Evolutionary conservation across 2,888 invertebrate species (phyloP).

Genomic region (Deroplatys truncata): DNA sequence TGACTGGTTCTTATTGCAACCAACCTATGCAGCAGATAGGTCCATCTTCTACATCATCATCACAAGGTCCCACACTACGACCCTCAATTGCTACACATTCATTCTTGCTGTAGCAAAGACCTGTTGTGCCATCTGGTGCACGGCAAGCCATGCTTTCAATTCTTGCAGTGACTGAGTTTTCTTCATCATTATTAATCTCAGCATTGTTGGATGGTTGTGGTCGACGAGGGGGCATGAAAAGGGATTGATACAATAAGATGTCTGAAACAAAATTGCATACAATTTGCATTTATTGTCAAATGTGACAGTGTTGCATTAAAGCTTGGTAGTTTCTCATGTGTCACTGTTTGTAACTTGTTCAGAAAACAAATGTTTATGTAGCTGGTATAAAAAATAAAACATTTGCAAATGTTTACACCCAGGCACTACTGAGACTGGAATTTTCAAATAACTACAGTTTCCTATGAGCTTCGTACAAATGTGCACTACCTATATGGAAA

Average conservation of each 20-base stretch:
- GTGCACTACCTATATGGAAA: too few relatives aligned
- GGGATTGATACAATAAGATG: slow-evolving; percentile 1
- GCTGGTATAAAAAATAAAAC: too few relatives aligned
- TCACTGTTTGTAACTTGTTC: too few relatives aligned
- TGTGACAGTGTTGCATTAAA: too few relatives aligned
- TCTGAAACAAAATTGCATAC: background rate
- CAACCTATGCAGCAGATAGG: slow-evolving; percentile 22
- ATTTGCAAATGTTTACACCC: too few relatives aligned
- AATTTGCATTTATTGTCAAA: too few relatives aligned
- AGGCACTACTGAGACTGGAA: too few relatives aligned
- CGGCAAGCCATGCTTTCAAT: slow-evolving; percentile 13
- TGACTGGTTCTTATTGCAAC: background rate
- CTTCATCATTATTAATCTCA: background rate
- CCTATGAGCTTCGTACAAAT: too few relatives aligned
- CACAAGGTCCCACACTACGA: slow-evolving; percentile 16
- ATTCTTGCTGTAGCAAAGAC: slow-evolving; percentile 19
- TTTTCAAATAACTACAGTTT: too few relatives aligned
- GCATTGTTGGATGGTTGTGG: background rate
- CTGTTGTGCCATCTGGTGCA: slow-evolving; percentile 19
- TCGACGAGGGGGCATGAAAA: slow-evolving; percentile 6
- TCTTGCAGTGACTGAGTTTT: background rate
- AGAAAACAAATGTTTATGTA: too few relatives aligned
- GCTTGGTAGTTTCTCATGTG: too few relatives aligned
- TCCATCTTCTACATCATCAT: slow-evolving; percentile 14
- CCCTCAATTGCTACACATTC: slow-evolving; percentile 22